Percentiles rank a stretch among this genome's conserved stretches.
Evolutionary conservation across 2,113 vertebrate species (phyloP).

Genomic region (Ictidomys tridecemlineatus): DNA sequence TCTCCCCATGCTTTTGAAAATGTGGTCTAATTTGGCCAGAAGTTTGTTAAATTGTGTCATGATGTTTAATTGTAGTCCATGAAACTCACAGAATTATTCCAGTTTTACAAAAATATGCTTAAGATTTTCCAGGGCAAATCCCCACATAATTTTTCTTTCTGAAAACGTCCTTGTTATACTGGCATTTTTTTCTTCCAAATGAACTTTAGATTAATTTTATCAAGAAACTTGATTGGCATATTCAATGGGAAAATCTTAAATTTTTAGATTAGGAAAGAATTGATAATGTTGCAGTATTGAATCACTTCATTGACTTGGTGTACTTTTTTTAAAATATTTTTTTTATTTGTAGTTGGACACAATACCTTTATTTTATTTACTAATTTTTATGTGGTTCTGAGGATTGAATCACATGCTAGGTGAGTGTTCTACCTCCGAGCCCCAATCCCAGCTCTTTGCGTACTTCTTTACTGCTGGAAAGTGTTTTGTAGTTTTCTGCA

Average conservation of each 20-base stretch:
- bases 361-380: too few relatives aligned
- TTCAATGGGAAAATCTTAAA: neutral
- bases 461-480: neutral
- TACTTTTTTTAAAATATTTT: neutral
- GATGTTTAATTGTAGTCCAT: neutral
- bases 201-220: conserved; percentile 50
- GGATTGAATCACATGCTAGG: too few relatives aligned
- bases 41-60: neutral
- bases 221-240: conserved; percentile 24
- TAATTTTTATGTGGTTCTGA: too few relatives aligned
- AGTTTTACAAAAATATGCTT: conserved; percentile 46
- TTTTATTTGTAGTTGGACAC: too few relatives aligned
- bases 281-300: neutral
- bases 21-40: neutral
- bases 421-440: too few relatives aligned
- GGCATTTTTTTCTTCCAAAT: conserved; percentile 48
- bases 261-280: conserved; percentile 41
- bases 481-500: conserved; percentile 8
- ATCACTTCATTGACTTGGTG: neutral
- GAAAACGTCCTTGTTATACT: conserved; percentile 52
- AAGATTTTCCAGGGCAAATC: conserved; percentile 3
- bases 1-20: conserved; percentile 23
- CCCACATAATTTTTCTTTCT: conserved; percentile 19
- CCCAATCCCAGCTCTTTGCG: neutral
- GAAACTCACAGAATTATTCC: conserved; percentile 15